A percentile compares a stretch with the other conserved stretches of the same genome.
phyloP scores from a whole-genome alignment of 2,113 vertebrate genomes.

The Engraulis encrasicolus region DNA sequence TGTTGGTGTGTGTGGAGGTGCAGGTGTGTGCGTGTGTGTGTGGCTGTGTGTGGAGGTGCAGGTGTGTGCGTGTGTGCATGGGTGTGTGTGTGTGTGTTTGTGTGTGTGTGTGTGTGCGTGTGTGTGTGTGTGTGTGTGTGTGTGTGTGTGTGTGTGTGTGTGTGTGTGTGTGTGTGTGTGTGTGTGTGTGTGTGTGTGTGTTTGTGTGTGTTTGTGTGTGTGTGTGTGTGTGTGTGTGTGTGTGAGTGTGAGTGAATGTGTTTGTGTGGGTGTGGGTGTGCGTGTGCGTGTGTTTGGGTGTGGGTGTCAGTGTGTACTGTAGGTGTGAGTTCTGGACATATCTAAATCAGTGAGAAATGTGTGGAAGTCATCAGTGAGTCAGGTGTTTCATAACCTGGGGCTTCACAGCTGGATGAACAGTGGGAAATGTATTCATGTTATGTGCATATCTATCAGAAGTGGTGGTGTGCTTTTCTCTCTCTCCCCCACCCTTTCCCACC shows the following conservation, averaged over 20 bases:
- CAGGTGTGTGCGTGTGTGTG: background rate
- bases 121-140: no score
- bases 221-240: no score
- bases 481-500: no score
- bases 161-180: background rate
- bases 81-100: background rate
- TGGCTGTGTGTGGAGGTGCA: background rate
- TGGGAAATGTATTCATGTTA: background rate
- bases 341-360: background rate
- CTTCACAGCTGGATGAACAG: background rate
- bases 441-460: background rate
- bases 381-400: conserved; percentile 4
- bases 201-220: conserved; percentile 18
- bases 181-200: conserved; percentile 11
- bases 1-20: background rate
- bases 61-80: conserved; percentile 20
- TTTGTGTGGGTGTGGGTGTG: background rate
- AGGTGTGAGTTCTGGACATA: no score
- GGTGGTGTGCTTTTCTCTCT: background rate
- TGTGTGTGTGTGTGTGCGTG: conserved; percentile 14
- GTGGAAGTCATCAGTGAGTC: background rate
- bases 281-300: conserved; percentile 1
- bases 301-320: no score
- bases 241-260: conserved; percentile 1
- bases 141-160: conserved; percentile 15